Base-by-base conservation (phyloP, 2,113 vertebrate species). In the Nothobranchius furzeri region DNA sequence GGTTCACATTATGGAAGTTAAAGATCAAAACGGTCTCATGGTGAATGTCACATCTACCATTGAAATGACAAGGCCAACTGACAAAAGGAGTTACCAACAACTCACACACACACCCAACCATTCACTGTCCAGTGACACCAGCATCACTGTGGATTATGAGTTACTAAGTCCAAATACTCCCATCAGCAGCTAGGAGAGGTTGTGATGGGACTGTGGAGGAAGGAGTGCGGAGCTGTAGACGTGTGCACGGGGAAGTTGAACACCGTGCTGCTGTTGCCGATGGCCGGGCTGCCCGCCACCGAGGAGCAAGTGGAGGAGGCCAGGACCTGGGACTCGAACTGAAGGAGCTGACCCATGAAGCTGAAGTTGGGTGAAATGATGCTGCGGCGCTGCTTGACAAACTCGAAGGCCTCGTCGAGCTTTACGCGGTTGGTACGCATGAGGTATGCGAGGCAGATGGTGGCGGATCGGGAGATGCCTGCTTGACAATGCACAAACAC, bases 331-430 rank as follows among this genome's bases (percentile, higher is more conserved):
- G 96, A 98, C 90, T 99, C 98, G 0, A 99, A 99, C 88, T 98
- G 97, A 24, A 99, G 93, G 61, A 99, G 93, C 89, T 99, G 98
- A 36, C 98, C 98, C 98, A 99, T 98, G 93, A 99, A 99, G 92
- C 96, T 99, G 91, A 99, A 99, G 88, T 99, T 99, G 0, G 98
- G 98, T 3, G 97, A 99, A 89, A 99, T 99, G 88, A 99, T 96
- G 87, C 98, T 98, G 63, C 98, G 94, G 1, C 97, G 94, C 91
- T 99, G 96, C 88, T 99, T 99, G 82, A 99, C 96, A 25, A 99
- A 99, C 85, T 99, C 98, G 53, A 99, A 99, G 64, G 98, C 98
- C 91, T 99, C 98, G 1, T 98, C 98, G 78, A 99, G 92, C 85
- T 95, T 96, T 75, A 99, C 96, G 0, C 96, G 95, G 86, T 98